Evolutionary conservation across 2,888 invertebrate genomes (phyloP), one percentile per base, ranked within the genome.

Genomic region (Galeopsomyia nigrocyanea): DNA sequence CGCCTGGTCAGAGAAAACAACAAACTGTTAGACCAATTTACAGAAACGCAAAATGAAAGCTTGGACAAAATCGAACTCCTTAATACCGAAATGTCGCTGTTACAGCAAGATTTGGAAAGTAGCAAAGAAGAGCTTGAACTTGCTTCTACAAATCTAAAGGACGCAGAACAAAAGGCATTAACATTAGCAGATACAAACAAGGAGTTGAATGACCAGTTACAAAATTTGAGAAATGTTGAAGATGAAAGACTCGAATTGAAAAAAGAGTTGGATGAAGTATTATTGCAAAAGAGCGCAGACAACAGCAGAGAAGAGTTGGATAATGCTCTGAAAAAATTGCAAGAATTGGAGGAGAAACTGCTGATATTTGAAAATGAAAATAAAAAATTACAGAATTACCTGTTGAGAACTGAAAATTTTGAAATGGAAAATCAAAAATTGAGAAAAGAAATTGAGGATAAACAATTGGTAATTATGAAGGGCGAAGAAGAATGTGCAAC

Each of bases 101-200:
- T 85, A 16, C 80, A 82, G 22, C 84, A 86, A 49, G 85, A 86
- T 68, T 77, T 82, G n/a, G 74, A 77, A 0, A 77, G 80, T 0
- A 75, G 82, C 31, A 81, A 80, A 46, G 71, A 79, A 3, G 81
- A 81, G 21, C 58, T 73, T 0, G 72, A 57, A 21, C 47, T 13
- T 16, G 71, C 75, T 5, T 75, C 76, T 17, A 67, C 67, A n/a
- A 75, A 79, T 22, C 50, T 76, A 7, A 17, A 47, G 2, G 22
- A 51, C 16, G 56, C 60, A 47, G 68, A 65, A 47, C 53, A 73
- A 22, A 71, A 74, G 26, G 46, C 62, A 0, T 57, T 85, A 75
- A 79, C 81, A 51, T 55, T 79, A 5, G 87, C 88, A 78, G 81
- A 87, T n/a, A 79, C 82, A 68, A 80, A 73, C n/a, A 79, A 88